Evolutionary conservation across 2,888 invertebrate genomes (phyloP).

Genomic region (Galerucella pusilla): DNA sequence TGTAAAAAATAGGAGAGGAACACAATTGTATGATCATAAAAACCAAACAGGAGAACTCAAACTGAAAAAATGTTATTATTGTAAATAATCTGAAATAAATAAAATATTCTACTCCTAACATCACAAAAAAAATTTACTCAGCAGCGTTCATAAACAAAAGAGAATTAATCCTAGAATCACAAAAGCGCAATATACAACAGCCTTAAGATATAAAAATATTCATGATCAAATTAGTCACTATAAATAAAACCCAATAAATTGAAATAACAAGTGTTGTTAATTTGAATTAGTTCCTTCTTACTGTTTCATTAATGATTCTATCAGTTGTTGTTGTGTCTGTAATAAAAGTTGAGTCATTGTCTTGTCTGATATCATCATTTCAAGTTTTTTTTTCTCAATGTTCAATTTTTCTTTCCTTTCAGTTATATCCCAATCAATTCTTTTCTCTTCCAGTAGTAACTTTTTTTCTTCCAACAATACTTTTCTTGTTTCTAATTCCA

Average conservation of each 20-base stretch:
- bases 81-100: not conserved
- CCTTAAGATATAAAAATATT: conserved; percentile 11
- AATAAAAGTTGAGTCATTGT: conserved; percentile 17
- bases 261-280: conserved; percentile 18
- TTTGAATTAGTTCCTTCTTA: conserved; percentile 14
- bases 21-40: too few species aligned
- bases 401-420: conserved; percentile 27
- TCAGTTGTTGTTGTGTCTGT: conserved; percentile 25
- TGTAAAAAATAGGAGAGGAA: too few species aligned
- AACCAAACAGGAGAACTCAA: too few species aligned
- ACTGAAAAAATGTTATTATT: not conserved
- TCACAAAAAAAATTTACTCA: too few species aligned
- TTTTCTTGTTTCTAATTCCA: conserved; percentile 16
- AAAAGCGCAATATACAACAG: not conserved
- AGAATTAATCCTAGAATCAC: too few species aligned
- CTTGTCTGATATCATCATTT: conserved; percentile 25
- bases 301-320: conserved; percentile 10
- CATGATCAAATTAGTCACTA: conserved; percentile 1
- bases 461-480: conserved; percentile 12
- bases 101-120: not conserved
- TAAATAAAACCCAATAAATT: conserved; percentile 8
- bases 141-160: too few species aligned
- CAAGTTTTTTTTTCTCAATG: conserved; percentile 24
- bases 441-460: conserved; percentile 21
- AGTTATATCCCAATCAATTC: conserved; percentile 23